Conservation (phyloP, 2,888 invertebrate genomes). For the Noctua janthe region DNA sequence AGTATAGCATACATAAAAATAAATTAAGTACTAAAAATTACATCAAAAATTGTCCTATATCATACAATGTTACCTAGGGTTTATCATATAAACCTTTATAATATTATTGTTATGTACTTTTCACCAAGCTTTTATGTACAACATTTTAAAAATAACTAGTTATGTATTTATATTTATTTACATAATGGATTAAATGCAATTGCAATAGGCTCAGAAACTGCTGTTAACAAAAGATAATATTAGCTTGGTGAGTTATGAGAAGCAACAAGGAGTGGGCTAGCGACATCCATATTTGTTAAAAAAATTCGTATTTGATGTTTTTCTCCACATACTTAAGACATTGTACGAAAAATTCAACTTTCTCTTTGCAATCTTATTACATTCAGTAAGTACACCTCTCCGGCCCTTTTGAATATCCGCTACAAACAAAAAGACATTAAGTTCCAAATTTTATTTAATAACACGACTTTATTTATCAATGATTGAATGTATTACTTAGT, state of each 20-base stretch:
- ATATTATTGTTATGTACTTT: conserved; percentile 77
- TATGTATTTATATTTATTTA: conserved; percentile 72
- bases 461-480: conserved; percentile 25
- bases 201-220: conserved; percentile 66
- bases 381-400: conserved; percentile 38
- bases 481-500: conserved; percentile 30
- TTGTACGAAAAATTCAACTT: conserved; percentile 39
- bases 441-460: conserved; percentile 25
- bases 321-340: conserved; percentile 20
- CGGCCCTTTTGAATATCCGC: conserved; percentile 5
- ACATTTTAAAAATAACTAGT: conserved; percentile 68
- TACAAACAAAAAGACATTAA: conserved; percentile 25
- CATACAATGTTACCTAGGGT: conserved; percentile 81
- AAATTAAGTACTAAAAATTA: conserved; percentile 88
- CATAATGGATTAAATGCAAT: conserved; percentile 79
- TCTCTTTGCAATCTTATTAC: conserved; percentile 35
- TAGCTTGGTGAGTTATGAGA: conserved; percentile 65
- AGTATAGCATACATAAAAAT: conserved; percentile 85
- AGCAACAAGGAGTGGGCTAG: conserved; percentile 44
- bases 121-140: conserved; percentile 82
- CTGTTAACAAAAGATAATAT: conserved; percentile 43
- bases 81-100: conserved; percentile 86
- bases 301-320: conserved; percentile 20
- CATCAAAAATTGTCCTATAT: conserved; percentile 80
- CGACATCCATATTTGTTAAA: background rate